These are phyloP conservation scores for Tetragonisca angustula DNA, from an alignment of 2,888 invertebrate genomes.

Conservation along the genomic window DNA sequence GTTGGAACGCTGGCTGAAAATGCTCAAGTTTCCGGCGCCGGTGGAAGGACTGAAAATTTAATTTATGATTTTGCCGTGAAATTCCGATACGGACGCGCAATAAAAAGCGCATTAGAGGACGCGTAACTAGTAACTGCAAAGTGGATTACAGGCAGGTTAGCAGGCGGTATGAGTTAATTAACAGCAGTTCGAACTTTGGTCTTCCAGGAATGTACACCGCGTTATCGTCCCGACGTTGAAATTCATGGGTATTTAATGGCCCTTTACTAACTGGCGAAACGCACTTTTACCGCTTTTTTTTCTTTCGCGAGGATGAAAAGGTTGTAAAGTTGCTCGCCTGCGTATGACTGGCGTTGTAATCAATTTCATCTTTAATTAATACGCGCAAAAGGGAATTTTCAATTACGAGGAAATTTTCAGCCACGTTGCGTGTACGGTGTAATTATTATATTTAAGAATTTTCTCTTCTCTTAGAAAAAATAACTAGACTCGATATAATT, in stretches of 20 bases:
- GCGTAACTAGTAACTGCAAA: slow-evolving; percentile 64
- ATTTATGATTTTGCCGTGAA: slow-evolving; percentile 73
- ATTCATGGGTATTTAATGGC: slow-evolving; percentile 58
- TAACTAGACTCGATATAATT: background rate
- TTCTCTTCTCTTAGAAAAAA: background rate
- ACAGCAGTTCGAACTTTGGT: slow-evolving; percentile 70
- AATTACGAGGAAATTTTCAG: background rate
- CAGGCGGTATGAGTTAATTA: slow-evolving; percentile 67
- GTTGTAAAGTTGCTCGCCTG: background rate
- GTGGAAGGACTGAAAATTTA: slow-evolving; percentile 56
- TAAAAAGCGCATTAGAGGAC: slow-evolving; percentile 75
- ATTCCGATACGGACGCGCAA: slow-evolving; percentile 66
- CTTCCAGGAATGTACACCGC: slow-evolving; percentile 53
- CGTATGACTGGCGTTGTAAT: background rate
- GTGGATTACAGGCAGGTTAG: slow-evolving; percentile 65
- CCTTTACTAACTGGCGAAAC: slow-evolving; percentile 48
- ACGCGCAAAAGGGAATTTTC: background rate
- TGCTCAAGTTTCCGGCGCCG: slow-evolving; percentile 54
- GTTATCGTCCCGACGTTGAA: slow-evolving; percentile 51
- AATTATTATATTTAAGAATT: background rate
- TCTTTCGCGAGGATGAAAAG: background rate
- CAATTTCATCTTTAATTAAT: slow-evolving; percentile 1
- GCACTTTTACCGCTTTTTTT: slow-evolving; percentile 47
- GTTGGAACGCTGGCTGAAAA: slow-evolving; percentile 50
- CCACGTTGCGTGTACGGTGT: background rate